Percentiles rank a stretch among this genome's conserved stretches.
Evolutionary conservation across 2,113 vertebrate species (phyloP).

Genomic region (Grallaria varia): DNA sequence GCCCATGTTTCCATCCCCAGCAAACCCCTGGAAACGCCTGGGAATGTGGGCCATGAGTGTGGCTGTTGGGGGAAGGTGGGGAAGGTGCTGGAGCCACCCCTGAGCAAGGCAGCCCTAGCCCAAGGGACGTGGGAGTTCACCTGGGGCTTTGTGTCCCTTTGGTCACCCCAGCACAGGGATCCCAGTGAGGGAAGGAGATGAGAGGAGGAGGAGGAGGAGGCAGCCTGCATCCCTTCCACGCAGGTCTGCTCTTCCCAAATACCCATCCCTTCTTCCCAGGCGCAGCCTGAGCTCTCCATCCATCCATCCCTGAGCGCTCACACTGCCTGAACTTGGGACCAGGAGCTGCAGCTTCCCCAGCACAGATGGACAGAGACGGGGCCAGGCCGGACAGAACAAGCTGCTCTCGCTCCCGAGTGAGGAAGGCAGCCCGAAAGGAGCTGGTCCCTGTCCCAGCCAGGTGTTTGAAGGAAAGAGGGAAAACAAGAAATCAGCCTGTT

Average conservation of each 20-base stretch:
- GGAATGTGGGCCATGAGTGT: rapidly evolving
- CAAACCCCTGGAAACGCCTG: background rate
- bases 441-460: background rate
- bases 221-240: background rate
- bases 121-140: rapidly evolving
- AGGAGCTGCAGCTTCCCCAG: background rate
- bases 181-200: rapidly evolving
- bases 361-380: background rate
- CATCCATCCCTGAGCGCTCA: background rate
- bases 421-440: background rate
- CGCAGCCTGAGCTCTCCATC: background rate
- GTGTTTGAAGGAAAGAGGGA: background rate
- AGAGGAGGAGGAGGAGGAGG: background rate
- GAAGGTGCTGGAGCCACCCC: background rate
- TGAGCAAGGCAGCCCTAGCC: background rate
- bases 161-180: background rate
- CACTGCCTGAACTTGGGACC: background rate
- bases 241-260: background rate
- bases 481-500: background rate
- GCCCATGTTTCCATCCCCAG: background rate
- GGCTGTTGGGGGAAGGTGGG: rapidly evolving
- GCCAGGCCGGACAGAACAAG: background rate
- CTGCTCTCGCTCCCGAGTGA: rapidly evolving
- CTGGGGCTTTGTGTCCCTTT: background rate
- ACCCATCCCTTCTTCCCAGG: background rate